A percentile compares a stretch with the other conserved stretches of the same genome.
Conservation (phyloP, 2,888 invertebrate genomes). For the Cybosia mesomella region DNA sequence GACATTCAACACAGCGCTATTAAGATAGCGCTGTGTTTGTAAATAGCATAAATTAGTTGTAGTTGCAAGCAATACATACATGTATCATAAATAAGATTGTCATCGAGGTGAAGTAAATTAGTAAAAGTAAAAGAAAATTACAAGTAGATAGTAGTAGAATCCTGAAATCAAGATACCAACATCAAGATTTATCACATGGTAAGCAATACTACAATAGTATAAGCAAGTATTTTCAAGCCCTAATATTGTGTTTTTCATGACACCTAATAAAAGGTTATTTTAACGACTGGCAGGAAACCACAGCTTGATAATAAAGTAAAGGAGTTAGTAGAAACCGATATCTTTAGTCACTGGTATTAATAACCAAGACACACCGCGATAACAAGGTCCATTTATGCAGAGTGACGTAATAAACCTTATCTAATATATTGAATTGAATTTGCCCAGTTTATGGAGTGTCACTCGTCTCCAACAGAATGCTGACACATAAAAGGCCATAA, state of each 20-base stretch:
- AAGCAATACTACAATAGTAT: constrained; percentile 37
- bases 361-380: constrained; percentile 39
- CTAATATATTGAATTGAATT: constrained; percentile 76
- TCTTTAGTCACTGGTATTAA: constrained; percentile 38
- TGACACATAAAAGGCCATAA: constrained; percentile 76
- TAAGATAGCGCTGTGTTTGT: too few relatives aligned
- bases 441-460: constrained; percentile 75
- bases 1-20: too few relatives aligned
- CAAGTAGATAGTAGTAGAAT: background rate
- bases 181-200: constrained; percentile 22
- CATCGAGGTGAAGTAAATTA: too few relatives aligned
- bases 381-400: constrained; percentile 62
- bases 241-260: constrained; percentile 45
- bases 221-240: constrained; percentile 34
- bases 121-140: background rate
- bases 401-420: constrained; percentile 67
- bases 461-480: constrained; percentile 63
- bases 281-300: constrained; percentile 39
- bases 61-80: too few relatives aligned
- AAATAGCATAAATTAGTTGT: too few relatives aligned
- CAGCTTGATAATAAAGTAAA: constrained; percentile 39
- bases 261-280: constrained; percentile 43
- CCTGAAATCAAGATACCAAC: constrained; percentile 22
- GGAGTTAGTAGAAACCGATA: constrained; percentile 41
- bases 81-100: too few relatives aligned